A percentile compares a stretch with the other conserved stretches of the same genome.
Evolutionary conservation across 1,140 invertebrate species (phyloP).

Genomic region (Ericerus pela): DNA sequence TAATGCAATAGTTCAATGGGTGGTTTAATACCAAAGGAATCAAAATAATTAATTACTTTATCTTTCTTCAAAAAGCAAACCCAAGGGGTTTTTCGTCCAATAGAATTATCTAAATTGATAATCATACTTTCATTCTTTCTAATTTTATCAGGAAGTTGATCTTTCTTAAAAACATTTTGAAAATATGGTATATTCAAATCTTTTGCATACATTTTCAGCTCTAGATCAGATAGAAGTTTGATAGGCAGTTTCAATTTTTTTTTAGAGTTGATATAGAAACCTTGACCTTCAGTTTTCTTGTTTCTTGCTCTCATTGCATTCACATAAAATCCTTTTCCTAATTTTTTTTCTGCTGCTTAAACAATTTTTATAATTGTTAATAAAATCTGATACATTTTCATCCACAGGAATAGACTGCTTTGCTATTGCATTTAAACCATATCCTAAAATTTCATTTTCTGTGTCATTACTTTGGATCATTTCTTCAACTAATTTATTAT

Average conservation of each 20-base stretch:
- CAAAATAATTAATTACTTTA: too few species aligned
- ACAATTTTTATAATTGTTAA: background rate
- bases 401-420: too few species aligned
- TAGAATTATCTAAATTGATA: too few species aligned
- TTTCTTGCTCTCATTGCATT: background rate
- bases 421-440: background rate
- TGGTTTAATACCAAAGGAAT: too few species aligned
- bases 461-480: background rate
- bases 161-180: background rate
- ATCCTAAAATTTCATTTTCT: background rate
- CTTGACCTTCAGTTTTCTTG: background rate
- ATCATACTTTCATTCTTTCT: too few species aligned
- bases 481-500: background rate
- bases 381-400: too few species aligned
- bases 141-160: background rate
- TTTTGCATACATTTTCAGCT: background rate
- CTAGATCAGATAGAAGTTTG: background rate
- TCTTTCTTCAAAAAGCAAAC: too few species aligned
- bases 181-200: background rate
- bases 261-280: background rate
- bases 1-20: too few species aligned
- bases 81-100: too few species aligned
- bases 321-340: background rate
- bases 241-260: background rate
- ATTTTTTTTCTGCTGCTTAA: background rate